These are phyloP conservation scores for Aphelenchoides besseyi DNA, from an alignment of 1,140 invertebrate genomes.

Conservation along the genomic window DNA sequence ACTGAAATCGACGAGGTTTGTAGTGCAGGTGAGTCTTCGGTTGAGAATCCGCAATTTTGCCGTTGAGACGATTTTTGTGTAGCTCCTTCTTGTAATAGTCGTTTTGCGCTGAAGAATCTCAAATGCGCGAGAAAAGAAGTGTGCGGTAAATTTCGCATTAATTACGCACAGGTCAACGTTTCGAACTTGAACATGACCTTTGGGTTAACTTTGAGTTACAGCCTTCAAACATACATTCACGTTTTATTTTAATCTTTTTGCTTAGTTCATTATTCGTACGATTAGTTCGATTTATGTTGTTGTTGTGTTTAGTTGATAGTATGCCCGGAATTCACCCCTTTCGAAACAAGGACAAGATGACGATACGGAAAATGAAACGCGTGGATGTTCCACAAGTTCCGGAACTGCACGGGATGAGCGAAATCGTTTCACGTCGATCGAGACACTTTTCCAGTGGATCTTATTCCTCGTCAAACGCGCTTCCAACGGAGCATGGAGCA, in stretches of 20 bases:
- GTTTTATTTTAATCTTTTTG: not conserved
- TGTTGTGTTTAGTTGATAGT: not conserved
- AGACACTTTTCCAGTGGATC: not conserved
- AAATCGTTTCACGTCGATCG: conserved; percentile 9
- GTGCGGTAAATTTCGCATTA: not conserved
- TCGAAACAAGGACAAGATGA: not conserved
- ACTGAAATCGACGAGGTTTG: not conserved
- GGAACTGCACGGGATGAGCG: not conserved
- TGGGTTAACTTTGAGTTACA: not conserved
- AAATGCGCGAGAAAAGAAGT: not conserved
- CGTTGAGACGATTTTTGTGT: conserved; percentile 21
- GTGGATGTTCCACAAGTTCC: conserved; percentile 11
- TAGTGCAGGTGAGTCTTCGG: not conserved
- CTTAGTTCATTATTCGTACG: too few species aligned
- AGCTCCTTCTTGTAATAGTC: not conserved
- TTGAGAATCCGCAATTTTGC: conserved; percentile 13
- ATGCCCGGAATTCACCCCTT: not conserved
- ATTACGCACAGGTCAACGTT: too few species aligned
- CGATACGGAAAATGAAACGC: conserved; percentile 16
- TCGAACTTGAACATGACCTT: too few species aligned
- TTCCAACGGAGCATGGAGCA: not conserved
- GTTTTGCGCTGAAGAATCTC: not conserved
- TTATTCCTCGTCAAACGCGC: not conserved
- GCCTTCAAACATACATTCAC: not conserved
- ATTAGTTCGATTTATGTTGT: too few species aligned